Evolutionary conservation across 1,140 invertebrate genomes (phyloP), one percentile per base, ranked within the genome.

Genomic region (Ericerus pela): DNA sequence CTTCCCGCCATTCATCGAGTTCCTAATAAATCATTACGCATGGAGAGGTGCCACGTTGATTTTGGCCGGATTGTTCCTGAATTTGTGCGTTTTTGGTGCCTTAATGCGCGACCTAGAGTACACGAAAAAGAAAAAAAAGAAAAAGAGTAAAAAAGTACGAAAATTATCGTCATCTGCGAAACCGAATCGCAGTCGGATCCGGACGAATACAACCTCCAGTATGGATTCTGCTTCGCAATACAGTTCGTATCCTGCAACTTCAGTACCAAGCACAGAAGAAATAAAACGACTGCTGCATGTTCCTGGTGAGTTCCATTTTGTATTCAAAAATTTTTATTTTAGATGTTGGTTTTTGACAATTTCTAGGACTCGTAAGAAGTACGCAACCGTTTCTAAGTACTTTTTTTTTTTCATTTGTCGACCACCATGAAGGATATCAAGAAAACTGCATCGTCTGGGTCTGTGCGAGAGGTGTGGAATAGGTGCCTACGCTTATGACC

Each of bases 21-120:
- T 74, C 68, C 81, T 79, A 56, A 81, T 91, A 20, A 73, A 79
- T 58, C 76, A 81, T 55, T 92, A 80, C 66, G 84, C 84, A 12
- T 95, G 91, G 89, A 74, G 87, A 55, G 88, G 87, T n/a, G 83
- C 87, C 1, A 80, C 85, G 24, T 69, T 92, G 0, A 75, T 94
- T 12, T 67, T 94, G 5, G 81, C 85, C 2, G 88, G 88, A 30
- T 80, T 86, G 5, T 82, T 91, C 60, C 73, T 94, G 14, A 88
- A 92, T 67, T 79, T 94, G 64, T 87, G 85, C 66, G 84, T 91
- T 2, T 94, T 87, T 64, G 91, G 89, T 0, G 79, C 82, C 22
- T 72, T 92, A 0, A 92, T 92, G 86, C 72, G 84, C 53, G 88
- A 92, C 68, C 81, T 88, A 0, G 85, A 83, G 58, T 84, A 82